These are phyloP conservation scores for Mesaphorura yosii DNA, from an alignment of 1,140 invertebrate genomes.

Conservation along the genomic window DNA sequence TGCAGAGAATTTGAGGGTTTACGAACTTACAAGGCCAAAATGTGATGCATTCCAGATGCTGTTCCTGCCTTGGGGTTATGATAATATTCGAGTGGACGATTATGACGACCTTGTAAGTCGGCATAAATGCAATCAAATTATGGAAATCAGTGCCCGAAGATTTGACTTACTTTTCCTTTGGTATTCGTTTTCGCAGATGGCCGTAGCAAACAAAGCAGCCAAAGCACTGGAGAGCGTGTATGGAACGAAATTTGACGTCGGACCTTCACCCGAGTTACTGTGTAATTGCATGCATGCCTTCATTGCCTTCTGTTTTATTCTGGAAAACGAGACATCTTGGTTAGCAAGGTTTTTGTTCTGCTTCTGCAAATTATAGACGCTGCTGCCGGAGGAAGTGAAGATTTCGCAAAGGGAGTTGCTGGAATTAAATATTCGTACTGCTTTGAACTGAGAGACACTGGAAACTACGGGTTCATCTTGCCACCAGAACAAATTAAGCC, in stretches of 20 bases:
- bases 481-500: constrained; percentile 37
- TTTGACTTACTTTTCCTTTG: not conserved
- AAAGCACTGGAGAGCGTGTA: constrained; percentile 17
- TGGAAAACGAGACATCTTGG: too few relatives aligned
- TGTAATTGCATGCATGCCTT: constrained; percentile 2
- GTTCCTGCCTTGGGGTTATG: constrained; percentile 21
- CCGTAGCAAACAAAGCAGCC: constrained; percentile 17
- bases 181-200: constrained; percentile 4
- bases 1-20: not conserved
- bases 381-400: constrained; percentile 18
- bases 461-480: constrained; percentile 39
- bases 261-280: constrained; percentile 22
- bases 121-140: not conserved
- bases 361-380: constrained; percentile 4
- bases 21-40: not conserved
- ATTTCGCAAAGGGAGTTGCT: constrained; percentile 20
- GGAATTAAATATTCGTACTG: constrained; percentile 20
- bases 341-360: not conserved
- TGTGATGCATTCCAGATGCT: constrained; percentile 9
- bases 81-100: constrained; percentile 16
- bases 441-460: constrained; percentile 21
- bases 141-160: not conserved
- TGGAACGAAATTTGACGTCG: constrained; percentile 22
- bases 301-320: not conserved
- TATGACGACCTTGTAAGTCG: constrained; percentile 9